Base-by-base conservation (phyloP, 2,888 invertebrate genomes). In the Drosophila paranaensis region DNA sequence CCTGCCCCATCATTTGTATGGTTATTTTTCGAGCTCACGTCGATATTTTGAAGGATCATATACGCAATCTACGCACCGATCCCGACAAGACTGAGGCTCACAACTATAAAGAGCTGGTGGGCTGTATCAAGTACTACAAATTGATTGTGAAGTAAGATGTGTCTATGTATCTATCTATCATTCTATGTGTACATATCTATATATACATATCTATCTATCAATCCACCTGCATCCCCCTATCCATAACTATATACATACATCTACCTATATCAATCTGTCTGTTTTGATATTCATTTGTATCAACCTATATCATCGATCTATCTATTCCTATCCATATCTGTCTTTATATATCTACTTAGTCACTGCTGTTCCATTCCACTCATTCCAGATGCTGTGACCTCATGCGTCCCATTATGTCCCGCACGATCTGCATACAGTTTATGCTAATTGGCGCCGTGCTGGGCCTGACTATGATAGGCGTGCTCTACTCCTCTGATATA, bases 401-500 rank as follows among this genome's bases (percentile, higher is more conserved):
- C 14, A 56, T 81, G 13, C 74, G 81, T 0, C 80, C 74, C 1
- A 51, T 77, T 27, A 65, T 78, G 9, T 64, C 66, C 1, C 42
- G 50, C 43, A 75, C 70, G 8, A 74, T 80, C 9, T 74, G 65
- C 30, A 56, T 68, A 14, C 78, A 66, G 8, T 54, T 48, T 48
- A 27, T 67, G 25, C 43, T 83, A 1, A 63, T 81, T 20, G 81
- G 78, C 0, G 33, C 54, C 1, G 64, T 72, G 2, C 13, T 81
- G 42, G 78, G 78, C 0, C 25, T 83, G 2, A 64, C 63, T 1
- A 45, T 77, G 13, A 55, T 81, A 9, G 66, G 72, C 14, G n/a
- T 77, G 0, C 43, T 77, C 11, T 77, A 72, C 40, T 80, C 74
- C 20, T 65, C 64, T 0, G 64, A 70, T 14, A 53, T 81, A 20